Conservation (phyloP, 2,888 invertebrate species). For the Macrophya alboannulata region DNA sequence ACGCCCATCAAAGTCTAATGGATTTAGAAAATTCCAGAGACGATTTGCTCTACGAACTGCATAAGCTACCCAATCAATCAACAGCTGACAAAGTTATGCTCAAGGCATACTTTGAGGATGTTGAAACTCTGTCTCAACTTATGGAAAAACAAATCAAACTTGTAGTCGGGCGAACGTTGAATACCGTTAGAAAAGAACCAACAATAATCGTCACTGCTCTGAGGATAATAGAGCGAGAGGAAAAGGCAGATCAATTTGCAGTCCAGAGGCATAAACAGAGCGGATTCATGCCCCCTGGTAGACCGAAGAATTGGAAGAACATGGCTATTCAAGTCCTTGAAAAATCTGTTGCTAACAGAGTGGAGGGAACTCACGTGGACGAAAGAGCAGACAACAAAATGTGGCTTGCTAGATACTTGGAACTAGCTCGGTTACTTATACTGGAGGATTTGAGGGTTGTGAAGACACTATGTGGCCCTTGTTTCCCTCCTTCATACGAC, state of each 20-base stretch:
- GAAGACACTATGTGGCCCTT: slow-evolving; percentile 94
- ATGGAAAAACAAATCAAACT: slow-evolving; percentile 96
- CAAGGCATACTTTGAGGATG: slow-evolving; percentile 97
- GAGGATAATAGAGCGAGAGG: slow-evolving; percentile 98
- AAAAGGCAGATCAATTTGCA: slow-evolving; percentile 95
- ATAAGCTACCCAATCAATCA: slow-evolving; percentile 95
- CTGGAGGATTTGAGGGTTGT: slow-evolving; percentile 95
- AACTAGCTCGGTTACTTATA: slow-evolving; percentile 92
- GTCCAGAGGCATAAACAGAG: slow-evolving; percentile 89
- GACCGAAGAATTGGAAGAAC: slow-evolving; percentile 95
- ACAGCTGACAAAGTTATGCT: slow-evolving; percentile 95
- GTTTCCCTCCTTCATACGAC: slow-evolving; percentile 97
- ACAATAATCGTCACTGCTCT: slow-evolving; percentile 97
- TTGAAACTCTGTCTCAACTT: slow-evolving; percentile 93
- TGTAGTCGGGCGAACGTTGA: slow-evolving; percentile 93
- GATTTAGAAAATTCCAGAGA: slow-evolving; percentile 98
- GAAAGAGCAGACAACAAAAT: slow-evolving; percentile 95
- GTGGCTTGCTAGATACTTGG: slow-evolving; percentile 97
- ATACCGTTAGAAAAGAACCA: slow-evolving; percentile 96
- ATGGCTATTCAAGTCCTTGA: slow-evolving; percentile 92
- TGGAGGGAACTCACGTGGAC: slow-evolving; percentile 97
- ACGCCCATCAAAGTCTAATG: slow-evolving; percentile 95
- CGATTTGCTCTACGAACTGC: slow-evolving; percentile 96
- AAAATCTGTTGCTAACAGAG: slow-evolving; percentile 90
- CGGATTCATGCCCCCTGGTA: slow-evolving; percentile 95